phyloP scores from a whole-genome alignment of 2,113 vertebrate species.

The Procavia capensis region DNA sequence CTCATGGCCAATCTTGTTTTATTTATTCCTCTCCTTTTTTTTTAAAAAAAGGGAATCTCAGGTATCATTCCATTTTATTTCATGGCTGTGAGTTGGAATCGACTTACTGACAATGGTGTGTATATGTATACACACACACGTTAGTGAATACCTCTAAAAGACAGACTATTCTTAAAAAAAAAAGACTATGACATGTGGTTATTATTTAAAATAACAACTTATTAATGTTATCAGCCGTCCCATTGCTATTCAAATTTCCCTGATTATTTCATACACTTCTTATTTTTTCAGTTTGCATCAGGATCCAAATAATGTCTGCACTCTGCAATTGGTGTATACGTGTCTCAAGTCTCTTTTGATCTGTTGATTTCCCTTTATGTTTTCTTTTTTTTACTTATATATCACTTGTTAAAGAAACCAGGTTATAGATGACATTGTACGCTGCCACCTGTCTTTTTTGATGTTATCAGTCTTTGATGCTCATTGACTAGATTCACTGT shows the following conservation, averaged over 20 bases:
- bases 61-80: not conserved
- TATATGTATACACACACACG: not conserved
- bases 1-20: not conserved
- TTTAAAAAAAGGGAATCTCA: slow-evolving; percentile 11
- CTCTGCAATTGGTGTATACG: not conserved
- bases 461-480: not conserved
- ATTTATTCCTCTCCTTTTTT: not conserved
- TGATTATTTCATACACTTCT: not conserved
- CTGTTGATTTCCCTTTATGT: not conserved
- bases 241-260: not conserved
- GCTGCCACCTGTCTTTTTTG: not conserved
- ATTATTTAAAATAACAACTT: not conserved
- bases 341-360: not conserved
- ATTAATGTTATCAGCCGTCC: not conserved
- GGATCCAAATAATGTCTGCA: not conserved
- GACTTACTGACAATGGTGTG: too few species aligned
- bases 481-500: not conserved
- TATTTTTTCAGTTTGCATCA: not conserved
- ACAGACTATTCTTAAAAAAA: not conserved
- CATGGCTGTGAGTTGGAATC: too few species aligned
- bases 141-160: not conserved
- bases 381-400: not conserved
- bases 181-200: not conserved
- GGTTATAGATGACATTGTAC: not conserved
- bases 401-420: not conserved